A percentile compares a stretch with the other conserved stretches of the same genome.
Evolutionary conservation across 2,113 vertebrate genomes (phyloP).

Genomic region (Ranitomeya imitator): DNA sequence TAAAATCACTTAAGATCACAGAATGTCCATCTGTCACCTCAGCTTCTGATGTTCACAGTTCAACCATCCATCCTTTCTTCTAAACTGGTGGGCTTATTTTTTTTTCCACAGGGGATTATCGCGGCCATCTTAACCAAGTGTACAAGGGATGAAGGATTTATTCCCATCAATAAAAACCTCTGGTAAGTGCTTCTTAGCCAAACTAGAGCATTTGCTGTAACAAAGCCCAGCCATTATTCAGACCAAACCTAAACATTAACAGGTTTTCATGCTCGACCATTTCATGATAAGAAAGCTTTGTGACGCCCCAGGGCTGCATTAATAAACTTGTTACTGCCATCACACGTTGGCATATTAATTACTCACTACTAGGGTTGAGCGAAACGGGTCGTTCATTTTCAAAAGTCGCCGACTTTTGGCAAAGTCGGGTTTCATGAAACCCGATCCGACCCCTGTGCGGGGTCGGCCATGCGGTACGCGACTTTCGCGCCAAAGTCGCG

Average conservation of each 20-base stretch:
- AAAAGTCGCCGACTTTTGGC: too few species aligned
- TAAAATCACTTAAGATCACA: slow-evolving; percentile 56
- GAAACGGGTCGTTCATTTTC: too few species aligned
- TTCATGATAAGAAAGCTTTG: background rate
- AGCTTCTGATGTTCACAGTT: slow-evolving; percentile 61
- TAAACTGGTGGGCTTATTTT: slow-evolving; percentile 62
- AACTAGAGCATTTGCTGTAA: slow-evolving; percentile 65
- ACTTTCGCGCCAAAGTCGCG: too few species aligned
- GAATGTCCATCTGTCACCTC: slow-evolving; percentile 66
- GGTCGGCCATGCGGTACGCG: too few species aligned
- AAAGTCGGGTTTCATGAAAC: too few species aligned
- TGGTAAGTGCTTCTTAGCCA: slow-evolving; percentile 78
- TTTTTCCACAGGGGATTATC: slow-evolving; percentile 71
- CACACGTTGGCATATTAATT: slow-evolving; percentile 3
- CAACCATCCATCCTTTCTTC: slow-evolving; percentile 68
- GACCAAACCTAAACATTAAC: background rate
- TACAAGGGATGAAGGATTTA: slow-evolving; percentile 74
- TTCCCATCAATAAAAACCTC: slow-evolving; percentile 79
- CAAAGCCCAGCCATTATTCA: slow-evolving; percentile 18
- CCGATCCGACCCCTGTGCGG: too few species aligned
- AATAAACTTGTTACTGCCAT: background rate
- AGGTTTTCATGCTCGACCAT: background rate
- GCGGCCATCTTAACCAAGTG: slow-evolving; percentile 73
- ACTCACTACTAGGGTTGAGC: background rate
- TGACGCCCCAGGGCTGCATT: background rate